Percentiles rank a stretch among this genome's conserved stretches.
Conservation (phyloP, 2,888 invertebrate genomes). For the Macropis europaea region DNA sequence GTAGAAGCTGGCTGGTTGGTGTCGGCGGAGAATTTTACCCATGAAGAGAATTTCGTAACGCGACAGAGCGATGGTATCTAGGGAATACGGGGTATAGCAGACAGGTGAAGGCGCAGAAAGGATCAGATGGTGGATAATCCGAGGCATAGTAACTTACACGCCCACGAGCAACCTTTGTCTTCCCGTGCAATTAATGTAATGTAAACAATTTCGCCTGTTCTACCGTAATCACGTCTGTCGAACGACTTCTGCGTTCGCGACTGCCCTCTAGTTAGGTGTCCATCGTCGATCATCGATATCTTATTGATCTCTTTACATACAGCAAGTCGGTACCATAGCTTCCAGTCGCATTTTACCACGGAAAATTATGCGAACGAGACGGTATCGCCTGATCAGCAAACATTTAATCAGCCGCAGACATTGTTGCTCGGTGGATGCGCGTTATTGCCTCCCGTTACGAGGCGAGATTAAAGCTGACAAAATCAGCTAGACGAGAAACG, state of each 20-base stretch:
- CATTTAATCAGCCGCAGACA: background rate
- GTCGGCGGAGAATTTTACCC: conserved; percentile 14
- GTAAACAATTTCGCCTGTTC: conserved; percentile 29
- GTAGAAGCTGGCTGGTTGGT: background rate
- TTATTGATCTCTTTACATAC: no score
- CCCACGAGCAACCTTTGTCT: conserved; percentile 28
- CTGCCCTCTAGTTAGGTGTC: no score
- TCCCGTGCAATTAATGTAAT: conserved; percentile 35
- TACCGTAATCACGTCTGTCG: conserved; percentile 7
- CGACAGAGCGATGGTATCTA: conserved; percentile 44
- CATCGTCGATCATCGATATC: no score
- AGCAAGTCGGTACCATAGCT: background rate
- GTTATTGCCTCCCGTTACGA: conserved; percentile 14
- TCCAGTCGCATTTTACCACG: background rate
- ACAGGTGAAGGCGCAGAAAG: conserved; percentile 32
- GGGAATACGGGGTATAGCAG: conserved; percentile 12
- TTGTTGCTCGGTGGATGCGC: background rate
- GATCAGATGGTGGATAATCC: conserved; percentile 43
- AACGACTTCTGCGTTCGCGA: conserved; percentile 4
- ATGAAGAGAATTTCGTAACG: conserved; percentile 35
- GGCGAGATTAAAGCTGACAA: conserved; percentile 26
- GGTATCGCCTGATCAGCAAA: background rate
- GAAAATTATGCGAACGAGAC: background rate
- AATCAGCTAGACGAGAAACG: conserved; percentile 39
- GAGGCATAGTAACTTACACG: conserved; percentile 13